A percentile compares a stretch with the other conserved stretches of the same genome.
Conservation (phyloP, 2,113 vertebrate genomes). For the Piprites chloris region DNA sequence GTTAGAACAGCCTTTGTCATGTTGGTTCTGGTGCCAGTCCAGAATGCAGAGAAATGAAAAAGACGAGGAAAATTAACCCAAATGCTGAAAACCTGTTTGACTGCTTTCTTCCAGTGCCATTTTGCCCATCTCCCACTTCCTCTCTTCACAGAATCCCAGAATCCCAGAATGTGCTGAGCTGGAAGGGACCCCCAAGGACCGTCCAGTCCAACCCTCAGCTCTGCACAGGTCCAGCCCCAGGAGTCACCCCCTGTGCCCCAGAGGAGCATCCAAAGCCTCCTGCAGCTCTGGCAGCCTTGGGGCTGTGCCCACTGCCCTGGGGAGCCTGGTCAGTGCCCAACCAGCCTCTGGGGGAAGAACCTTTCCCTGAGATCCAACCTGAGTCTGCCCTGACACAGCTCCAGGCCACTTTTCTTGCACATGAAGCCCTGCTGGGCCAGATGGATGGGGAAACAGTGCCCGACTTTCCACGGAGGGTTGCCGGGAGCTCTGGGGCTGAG, state of each 20-base stretch:
- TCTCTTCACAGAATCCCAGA: neutral
- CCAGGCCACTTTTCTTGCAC: neutral
- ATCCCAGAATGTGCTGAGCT: neutral
- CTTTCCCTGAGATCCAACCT: neutral
- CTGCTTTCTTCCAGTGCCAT: neutral
- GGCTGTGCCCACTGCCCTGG: neutral
- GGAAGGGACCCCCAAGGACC: neutral
- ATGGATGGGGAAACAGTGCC: neutral
- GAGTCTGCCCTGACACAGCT: neutral
- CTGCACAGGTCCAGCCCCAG: neutral
- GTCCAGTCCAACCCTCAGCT: neutral
- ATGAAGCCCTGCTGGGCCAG: neutral
- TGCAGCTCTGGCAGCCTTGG: neutral
- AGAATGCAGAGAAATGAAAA: neutral
- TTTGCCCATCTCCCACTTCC: neutral
- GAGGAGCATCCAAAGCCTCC: neutral
- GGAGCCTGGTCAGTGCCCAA: neutral
- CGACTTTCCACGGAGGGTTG: fast-evolving
- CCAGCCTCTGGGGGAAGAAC: neutral
- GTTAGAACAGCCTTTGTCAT: neutral
- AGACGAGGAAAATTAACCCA: neutral
- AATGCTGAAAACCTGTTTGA: neutral
- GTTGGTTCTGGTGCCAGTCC: neutral
- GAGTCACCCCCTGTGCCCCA: neutral
- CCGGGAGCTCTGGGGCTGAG: neutral